Percentiles rank a stretch among this genome's conserved stretches.
phyloP scores from a whole-genome alignment of 2,797 vertebrate genomes.

The Pempheris klunzingeri region DNA sequence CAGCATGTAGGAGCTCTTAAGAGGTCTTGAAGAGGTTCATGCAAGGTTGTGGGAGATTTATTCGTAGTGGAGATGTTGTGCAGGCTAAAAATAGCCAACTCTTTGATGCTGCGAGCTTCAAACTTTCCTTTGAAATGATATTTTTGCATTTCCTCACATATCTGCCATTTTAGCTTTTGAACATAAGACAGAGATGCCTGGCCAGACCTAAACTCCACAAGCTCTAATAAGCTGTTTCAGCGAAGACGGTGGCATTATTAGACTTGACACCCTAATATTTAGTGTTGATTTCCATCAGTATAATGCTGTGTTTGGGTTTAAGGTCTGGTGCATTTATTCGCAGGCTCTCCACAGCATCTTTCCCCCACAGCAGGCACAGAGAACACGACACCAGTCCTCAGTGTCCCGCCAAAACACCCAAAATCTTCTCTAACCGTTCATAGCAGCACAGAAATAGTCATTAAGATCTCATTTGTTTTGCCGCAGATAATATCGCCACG shows the following conservation, averaged over 20 bases:
- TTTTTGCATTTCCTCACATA: conserved; percentile 48
- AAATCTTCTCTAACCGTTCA: conserved; percentile 34
- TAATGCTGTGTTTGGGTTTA: conserved; percentile 71
- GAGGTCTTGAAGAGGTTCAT: conserved; percentile 60
- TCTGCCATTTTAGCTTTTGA: conserved; percentile 49
- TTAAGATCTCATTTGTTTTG: conserved; percentile 68
- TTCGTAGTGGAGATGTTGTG: conserved; percentile 45
- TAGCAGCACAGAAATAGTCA: conserved; percentile 52
- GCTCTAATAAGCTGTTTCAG: conserved; percentile 48
- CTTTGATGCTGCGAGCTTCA: conserved; percentile 66
- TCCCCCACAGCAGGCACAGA: conserved; percentile 33
- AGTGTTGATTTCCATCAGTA: conserved; percentile 63
- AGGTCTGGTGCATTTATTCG: conserved; percentile 45
- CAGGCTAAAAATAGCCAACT: conserved; percentile 62
- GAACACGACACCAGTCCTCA: conserved; percentile 67
- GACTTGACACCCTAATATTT: conserved; percentile 65
- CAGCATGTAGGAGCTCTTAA: conserved; percentile 49
- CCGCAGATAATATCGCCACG: conserved; percentile 64
- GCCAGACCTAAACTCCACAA: conserved; percentile 43
- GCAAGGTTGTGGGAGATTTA: conserved; percentile 72
- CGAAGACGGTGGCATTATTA: conserved; percentile 56
- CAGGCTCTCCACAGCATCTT: conserved; percentile 47
- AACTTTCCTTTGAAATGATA: conserved; percentile 62
- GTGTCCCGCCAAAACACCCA: conserved; percentile 67
- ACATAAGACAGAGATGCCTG: conserved; percentile 12